These are phyloP conservation scores for Yoshiicerus persimilis DNA, from an alignment of 1,140 invertebrate species.

Conservation along the genomic window DNA sequence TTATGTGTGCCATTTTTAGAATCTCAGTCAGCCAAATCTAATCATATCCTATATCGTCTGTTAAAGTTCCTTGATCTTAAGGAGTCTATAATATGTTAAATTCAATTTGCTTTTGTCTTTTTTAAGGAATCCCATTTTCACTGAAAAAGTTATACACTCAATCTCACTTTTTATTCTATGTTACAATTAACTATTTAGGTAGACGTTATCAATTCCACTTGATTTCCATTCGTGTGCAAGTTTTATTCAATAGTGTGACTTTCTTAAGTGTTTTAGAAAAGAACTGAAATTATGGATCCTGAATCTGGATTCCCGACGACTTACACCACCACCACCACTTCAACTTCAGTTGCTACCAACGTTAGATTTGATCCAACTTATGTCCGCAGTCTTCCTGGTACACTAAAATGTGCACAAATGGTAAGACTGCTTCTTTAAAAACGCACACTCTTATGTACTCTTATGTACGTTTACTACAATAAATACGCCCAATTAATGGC, in stretches of 20 bases:
- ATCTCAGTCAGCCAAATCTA: neutral
- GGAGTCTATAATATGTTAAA: neutral
- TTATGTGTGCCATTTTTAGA: conserved; percentile 4
- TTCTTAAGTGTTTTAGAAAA: neutral
- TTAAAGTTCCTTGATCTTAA: neutral
- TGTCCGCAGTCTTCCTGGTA: conserved; percentile 69
- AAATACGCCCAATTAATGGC: neutral
- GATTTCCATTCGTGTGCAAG: neutral
- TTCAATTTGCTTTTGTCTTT: neutral
- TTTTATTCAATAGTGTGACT: neutral
- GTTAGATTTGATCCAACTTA: conserved; percentile 73
- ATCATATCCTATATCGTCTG: neutral
- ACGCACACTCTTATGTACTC: neutral
- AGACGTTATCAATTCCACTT: neutral
- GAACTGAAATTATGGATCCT: conserved; percentile 43
- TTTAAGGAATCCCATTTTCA: neutral
- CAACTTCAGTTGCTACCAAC: conserved; percentile 67
- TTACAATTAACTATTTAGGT: neutral
- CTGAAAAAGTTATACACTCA: neutral
- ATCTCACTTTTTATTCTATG: neutral
- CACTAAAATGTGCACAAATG: conserved; percentile 75
- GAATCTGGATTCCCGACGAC: conserved; percentile 65
- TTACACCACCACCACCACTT: conserved; percentile 67
- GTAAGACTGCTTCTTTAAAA: conserved; percentile 56
- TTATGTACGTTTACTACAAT: neutral